Base-by-base conservation (phyloP, 2,888 invertebrate species). In the Cantharis rufa region DNA sequence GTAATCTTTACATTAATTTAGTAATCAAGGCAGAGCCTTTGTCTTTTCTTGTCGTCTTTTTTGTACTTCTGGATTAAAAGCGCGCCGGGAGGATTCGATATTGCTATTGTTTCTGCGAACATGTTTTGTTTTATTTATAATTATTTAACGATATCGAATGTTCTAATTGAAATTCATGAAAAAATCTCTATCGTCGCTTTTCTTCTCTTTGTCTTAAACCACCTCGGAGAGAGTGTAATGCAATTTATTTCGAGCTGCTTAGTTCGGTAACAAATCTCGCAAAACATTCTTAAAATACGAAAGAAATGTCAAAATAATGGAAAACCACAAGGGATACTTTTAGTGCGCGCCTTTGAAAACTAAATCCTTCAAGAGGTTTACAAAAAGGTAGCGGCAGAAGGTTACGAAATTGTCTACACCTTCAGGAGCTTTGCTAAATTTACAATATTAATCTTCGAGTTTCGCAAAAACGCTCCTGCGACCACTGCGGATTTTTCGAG, bases 1-100 rank as follows among this genome's bases (percentile, higher is more conserved):
- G 77, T 77, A 74, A 77, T 74, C 77, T 74, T 71, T 77, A 69
- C 69, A 74, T 77, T 77, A 77, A 77, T 77, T 74, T 61, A 73
- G 76, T 64, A 71, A 72, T 69, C 75, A 48, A 18, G 70, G 61
- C 62, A 71, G 32, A 62, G 62, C 62, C 71, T 28, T 68, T 66
- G 70, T 75, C 63, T 28, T 48, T 72, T 62, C 66, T 76, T 61
- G 70, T 21, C 62, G 28, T 7, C 70, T 63, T 72, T 74, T 74
- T 74, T 74, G 62, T 72, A n/a, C 32, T 62, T 48, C 66, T 27
- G 62, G 70, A 77, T 77, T 74, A 73, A 70, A 76, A 73, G 27
- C 64, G 63, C 27, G 24, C 18, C 32, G 32, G 15, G 21, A 10
- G 28, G 15, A 16, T 24, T 66, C 64, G 62, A 73, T 66, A 69